Base-by-base conservation (phyloP, 2,113 vertebrate genomes). In the Brachypodius melanocephalos region DNA sequence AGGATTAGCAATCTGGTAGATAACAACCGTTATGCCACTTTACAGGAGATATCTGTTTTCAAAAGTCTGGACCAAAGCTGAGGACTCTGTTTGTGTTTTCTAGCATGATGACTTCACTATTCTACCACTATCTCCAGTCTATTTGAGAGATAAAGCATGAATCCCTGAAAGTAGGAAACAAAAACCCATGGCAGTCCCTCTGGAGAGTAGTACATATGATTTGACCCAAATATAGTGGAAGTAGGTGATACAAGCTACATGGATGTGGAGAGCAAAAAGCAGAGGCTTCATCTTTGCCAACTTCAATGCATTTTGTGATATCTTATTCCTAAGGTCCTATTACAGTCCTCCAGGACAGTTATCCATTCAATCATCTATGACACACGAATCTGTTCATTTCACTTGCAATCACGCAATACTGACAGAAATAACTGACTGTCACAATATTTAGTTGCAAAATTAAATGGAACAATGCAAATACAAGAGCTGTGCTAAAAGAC, bases 371-470 rank as follows among this genome's bases (percentile, higher is more conserved):
- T 82, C 71, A 73, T 69, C 66, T 67, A 32, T 85, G 71, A 79
- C 67, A 85, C 24, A 42, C 4, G 69, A 4, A 3, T 65, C 62
- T 91, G n/a, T 46, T 90, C 34, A 75, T 93, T 95, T 51, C 19
- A 13, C 81, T 89, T 88, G 54, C n/a, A 95, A 82, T 68, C 85
- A 72, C 36, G 17, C 69, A 85, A 52, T 49, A 40, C 25, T 85
- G 66, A 75, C 49, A 93, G 36, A 87, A 95, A 79, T 72, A 78
- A 81, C 32, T 45, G 78, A 55, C 51, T 78, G 61, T 67, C 87
- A 93, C 25, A 96, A 93, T 72, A 85, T 91, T 94, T 87, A 78
- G 31, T 54, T 89, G 29, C 28, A 88, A 91, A 93, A 59, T 5
- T 0, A 94, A 91, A 85, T 84, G 8, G 67, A 92, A 92, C 63